phyloP scores from a whole-genome alignment of 1,140 invertebrate genomes.

The Nautilus pompilius region DNA sequence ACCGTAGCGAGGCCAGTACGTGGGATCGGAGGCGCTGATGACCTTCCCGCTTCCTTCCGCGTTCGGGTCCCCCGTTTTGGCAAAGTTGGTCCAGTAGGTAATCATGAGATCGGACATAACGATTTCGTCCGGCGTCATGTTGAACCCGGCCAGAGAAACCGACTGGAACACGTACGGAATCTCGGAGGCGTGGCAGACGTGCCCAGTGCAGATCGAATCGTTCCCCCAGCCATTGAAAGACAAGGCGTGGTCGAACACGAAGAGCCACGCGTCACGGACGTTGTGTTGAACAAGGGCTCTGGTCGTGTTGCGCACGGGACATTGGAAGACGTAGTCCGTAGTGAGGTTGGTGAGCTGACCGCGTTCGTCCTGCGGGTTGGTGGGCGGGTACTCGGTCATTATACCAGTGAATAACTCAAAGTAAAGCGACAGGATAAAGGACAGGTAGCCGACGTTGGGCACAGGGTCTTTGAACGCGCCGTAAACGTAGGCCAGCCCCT shows the following conservation, averaged over 20 bases:
- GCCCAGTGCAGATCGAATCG: slow-evolving; percentile 29
- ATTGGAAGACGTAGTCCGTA: slow-evolving; percentile 29
- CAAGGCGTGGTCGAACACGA: slow-evolving; percentile 38
- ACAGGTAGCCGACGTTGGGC: slow-evolving; percentile 8
- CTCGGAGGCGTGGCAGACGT: slow-evolving; percentile 44
- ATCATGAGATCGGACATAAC: slow-evolving; percentile 26
- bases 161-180: slow-evolving; percentile 39
- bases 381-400: slow-evolving; percentile 22
- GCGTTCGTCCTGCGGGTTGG: slow-evolving; percentile 14
- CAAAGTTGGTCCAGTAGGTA: slow-evolving; percentile 46
- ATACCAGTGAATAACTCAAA: slow-evolving; percentile 13
- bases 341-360: slow-evolving; percentile 14
- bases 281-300: slow-evolving; percentile 14
- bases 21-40: not conserved
- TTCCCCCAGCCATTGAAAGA: slow-evolving; percentile 35
- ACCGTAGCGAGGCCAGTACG: slow-evolving; percentile 25
- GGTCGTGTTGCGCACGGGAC: slow-evolving; percentile 20
- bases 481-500: slow-evolving; percentile 29
- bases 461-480: slow-evolving; percentile 21
- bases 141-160: slow-evolving; percentile 12
- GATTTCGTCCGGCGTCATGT: slow-evolving; percentile 27
- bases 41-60: not conserved
- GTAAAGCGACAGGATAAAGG: slow-evolving; percentile 17
- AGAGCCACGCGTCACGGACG: slow-evolving; percentile 17
- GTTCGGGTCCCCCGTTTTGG: slow-evolving; percentile 33